Conservation (phyloP, 2,113 vertebrate genomes). For the Bujurquina vittata region DNA sequence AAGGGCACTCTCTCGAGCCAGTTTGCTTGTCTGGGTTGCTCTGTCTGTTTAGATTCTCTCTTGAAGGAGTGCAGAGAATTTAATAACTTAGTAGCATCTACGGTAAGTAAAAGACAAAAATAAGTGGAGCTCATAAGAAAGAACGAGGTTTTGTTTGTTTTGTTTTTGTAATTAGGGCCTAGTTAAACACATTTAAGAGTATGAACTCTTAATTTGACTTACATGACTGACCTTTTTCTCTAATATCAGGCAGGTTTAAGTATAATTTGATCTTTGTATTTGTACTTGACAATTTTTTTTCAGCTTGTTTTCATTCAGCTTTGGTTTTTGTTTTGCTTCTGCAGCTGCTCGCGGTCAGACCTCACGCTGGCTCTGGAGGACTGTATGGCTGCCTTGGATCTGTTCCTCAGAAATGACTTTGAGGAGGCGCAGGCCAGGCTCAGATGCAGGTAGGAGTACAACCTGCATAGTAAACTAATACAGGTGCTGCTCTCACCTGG, state of each 20-base stretch:
- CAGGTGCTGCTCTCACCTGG: background rate
- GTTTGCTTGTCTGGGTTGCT: background rate
- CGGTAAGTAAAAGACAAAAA: background rate
- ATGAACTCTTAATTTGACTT: background rate
- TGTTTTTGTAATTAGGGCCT: background rate
- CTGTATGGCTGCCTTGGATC: slow-evolving; percentile 92
- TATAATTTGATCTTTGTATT: background rate
- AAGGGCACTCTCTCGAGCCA: background rate
- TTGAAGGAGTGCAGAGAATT: background rate
- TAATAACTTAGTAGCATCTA: background rate
- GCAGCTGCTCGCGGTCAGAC: slow-evolving; percentile 82
- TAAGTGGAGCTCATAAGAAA: background rate
- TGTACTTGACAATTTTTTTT: background rate
- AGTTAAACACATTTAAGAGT: background rate
- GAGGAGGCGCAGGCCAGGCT: slow-evolving; percentile 89
- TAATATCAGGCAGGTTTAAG: background rate
- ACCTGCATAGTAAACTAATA: background rate
- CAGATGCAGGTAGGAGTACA: slow-evolving; percentile 84
- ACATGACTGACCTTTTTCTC: background rate
- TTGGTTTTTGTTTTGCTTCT: slow-evolving; percentile 31
- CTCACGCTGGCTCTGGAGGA: slow-evolving; percentile 89
- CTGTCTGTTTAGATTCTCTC: background rate
- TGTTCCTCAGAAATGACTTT: slow-evolving; percentile 95
- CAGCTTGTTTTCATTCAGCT: background rate
- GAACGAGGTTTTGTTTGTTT: too few species aligned